Conservation (phyloP, 1,140 invertebrate genomes). For the Rhynchophorus ferrugineus region DNA sequence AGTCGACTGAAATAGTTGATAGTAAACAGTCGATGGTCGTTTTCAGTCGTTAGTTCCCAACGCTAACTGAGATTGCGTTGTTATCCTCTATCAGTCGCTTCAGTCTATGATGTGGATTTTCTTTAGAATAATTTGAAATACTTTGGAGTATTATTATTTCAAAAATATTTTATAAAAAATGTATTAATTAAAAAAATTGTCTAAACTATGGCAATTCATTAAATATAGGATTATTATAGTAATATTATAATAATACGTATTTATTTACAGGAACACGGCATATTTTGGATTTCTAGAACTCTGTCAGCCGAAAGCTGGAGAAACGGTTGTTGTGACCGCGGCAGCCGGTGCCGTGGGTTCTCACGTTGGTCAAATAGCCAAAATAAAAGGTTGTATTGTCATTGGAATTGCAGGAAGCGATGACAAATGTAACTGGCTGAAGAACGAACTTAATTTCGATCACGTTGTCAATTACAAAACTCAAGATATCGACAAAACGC, state of each 20-base stretch:
- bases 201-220: no score
- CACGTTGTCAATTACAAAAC: constrained; percentile 65
- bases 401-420: constrained; percentile 66
- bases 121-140: no score
- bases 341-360: constrained; percentile 64
- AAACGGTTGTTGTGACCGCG: constrained; percentile 57
- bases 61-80: no score
- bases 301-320: constrained; percentile 57
- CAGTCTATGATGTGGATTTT: no score
- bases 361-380: constrained; percentile 65
- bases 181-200: no score
- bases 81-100: no score
- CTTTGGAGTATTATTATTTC: no score
- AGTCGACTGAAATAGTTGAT: no score
- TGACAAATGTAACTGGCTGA: constrained; percentile 60
- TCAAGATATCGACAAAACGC: constrained; percentile 43
- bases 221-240: not conserved
- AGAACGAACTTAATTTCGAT: constrained; percentile 57
- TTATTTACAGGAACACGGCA: constrained; percentile 44
- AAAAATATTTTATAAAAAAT: no score
- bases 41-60: no score
- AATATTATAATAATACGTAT: not conserved
- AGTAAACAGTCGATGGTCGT: no score
- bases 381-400: constrained; percentile 57
- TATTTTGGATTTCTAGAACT: constrained; percentile 63